phyloP scores from a whole-genome alignment of 2,113 vertebrate species.

The Trachemys scripta region DNA sequence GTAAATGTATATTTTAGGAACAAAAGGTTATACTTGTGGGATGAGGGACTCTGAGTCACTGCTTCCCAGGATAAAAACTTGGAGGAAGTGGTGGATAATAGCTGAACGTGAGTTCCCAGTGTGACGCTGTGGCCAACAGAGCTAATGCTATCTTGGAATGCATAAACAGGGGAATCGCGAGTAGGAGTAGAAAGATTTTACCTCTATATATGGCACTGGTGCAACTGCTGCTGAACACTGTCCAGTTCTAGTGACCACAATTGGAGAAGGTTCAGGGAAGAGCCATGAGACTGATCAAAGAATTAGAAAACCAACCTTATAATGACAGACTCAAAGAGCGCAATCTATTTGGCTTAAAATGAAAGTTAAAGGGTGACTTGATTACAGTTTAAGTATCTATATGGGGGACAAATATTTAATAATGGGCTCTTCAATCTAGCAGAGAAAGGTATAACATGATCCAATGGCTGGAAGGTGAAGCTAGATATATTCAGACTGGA shows the following conservation, averaged over 20 bases:
- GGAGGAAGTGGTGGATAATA: neutral
- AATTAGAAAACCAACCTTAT: neutral
- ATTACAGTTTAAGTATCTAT: neutral
- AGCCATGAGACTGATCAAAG: neutral
- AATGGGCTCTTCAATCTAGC: neutral
- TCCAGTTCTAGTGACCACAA: neutral
- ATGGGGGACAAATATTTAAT: neutral
- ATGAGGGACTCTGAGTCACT: neutral
- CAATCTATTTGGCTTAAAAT: neutral
- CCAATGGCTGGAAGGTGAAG: neutral
- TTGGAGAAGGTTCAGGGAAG: neutral
- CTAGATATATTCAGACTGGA: neutral
- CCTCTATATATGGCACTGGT: neutral
- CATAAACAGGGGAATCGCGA: neutral
- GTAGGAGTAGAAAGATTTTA: neutral
- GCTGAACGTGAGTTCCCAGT: neutral
- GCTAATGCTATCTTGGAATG: neutral
- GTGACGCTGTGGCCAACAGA: neutral
- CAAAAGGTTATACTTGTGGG: neutral
- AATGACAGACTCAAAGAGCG: too few species aligned
- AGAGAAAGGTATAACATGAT: neutral
- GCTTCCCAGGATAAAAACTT: neutral
- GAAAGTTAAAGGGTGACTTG: neutral
- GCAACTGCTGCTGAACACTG: neutral
- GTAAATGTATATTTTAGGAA: neutral